A percentile compares a stretch with the other conserved stretches of the same genome.
phyloP scores from a whole-genome alignment of 2,113 vertebrate genomes.

The Meriones unguiculatus region DNA sequence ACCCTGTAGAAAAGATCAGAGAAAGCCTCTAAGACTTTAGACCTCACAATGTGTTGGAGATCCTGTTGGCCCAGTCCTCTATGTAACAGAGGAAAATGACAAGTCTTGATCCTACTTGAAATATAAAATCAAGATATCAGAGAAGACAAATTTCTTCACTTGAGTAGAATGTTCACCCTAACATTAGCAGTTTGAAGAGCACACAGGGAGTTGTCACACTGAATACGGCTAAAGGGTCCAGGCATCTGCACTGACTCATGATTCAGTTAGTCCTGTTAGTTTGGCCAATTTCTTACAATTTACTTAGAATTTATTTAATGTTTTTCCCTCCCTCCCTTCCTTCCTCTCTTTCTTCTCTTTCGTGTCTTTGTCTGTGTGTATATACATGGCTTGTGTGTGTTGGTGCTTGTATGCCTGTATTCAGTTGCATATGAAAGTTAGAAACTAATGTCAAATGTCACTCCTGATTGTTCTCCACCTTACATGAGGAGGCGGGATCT shows the following conservation, averaged over 20 bases:
- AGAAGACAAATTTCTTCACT: not conserved
- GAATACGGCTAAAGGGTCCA: not conserved
- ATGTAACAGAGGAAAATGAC: not conserved
- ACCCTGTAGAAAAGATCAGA: not conserved
- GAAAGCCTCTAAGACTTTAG: not conserved
- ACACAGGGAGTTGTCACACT: not conserved
- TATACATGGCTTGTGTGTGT: not conserved
- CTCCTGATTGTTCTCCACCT: not conserved
- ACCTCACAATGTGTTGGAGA: slow-evolving; percentile 8
- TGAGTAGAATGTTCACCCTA: not conserved
- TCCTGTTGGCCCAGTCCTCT: not conserved
- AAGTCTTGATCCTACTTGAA: slow-evolving; percentile 28
- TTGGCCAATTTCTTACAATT: not conserved
- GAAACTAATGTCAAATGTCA: not conserved
- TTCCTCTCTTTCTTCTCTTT: not conserved
- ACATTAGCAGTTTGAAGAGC: not conserved
- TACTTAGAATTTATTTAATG: not conserved
- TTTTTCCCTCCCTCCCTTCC: fast-evolving
- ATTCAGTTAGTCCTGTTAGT: not conserved
- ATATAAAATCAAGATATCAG: slow-evolving; percentile 20
- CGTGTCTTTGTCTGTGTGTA: no score
- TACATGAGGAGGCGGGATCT: not conserved
- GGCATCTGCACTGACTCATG: not conserved
- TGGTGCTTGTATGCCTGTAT: not conserved
- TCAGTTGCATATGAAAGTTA: not conserved